Conservation (phyloP, 1,140 invertebrate species). For the Drosophila watanabei region DNA sequence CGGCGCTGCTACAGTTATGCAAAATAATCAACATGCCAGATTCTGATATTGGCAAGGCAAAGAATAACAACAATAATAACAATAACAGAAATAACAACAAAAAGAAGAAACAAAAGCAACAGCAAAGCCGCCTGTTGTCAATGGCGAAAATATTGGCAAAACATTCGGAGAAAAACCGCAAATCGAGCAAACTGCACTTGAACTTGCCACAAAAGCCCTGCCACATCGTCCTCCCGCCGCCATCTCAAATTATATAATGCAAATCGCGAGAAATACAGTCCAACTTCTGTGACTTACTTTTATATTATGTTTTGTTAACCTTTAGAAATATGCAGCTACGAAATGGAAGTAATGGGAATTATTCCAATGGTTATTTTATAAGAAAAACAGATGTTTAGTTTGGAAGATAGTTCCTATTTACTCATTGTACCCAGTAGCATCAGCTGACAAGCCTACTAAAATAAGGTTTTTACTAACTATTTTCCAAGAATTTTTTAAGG, state of each 20-base stretch:
- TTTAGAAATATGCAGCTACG: neutral
- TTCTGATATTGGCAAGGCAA: conserved; percentile 51
- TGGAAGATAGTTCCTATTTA: too few species aligned
- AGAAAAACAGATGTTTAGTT: too few species aligned
- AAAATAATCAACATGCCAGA: conserved; percentile 61
- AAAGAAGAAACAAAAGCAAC: conserved; percentile 18
- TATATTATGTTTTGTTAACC: neutral
- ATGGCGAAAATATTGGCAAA: conserved; percentile 81
- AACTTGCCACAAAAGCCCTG: conserved; percentile 73
- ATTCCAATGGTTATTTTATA: neutral
- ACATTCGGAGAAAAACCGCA: conserved; percentile 68
- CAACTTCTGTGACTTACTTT: neutral
- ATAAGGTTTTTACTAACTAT: too few species aligned
- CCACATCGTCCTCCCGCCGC: conserved; percentile 55
- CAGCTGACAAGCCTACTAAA: too few species aligned
- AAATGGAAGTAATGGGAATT: neutral
- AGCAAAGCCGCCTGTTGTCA: conserved; percentile 57
- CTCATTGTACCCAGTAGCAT: too few species aligned
- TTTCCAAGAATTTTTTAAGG: too few species aligned
- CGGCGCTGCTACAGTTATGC: conserved; percentile 39
- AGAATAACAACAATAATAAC: conserved; percentile 43
- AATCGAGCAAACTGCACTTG: conserved; percentile 68
- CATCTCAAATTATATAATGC: conserved; percentile 77
- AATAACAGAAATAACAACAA: conserved; percentile 34
- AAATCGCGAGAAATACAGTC: conserved; percentile 41